Evolutionary conservation across 2,888 invertebrate species (phyloP), one percentile per base, ranked within the genome.

Genomic region (Chironomus riparius): DNA sequence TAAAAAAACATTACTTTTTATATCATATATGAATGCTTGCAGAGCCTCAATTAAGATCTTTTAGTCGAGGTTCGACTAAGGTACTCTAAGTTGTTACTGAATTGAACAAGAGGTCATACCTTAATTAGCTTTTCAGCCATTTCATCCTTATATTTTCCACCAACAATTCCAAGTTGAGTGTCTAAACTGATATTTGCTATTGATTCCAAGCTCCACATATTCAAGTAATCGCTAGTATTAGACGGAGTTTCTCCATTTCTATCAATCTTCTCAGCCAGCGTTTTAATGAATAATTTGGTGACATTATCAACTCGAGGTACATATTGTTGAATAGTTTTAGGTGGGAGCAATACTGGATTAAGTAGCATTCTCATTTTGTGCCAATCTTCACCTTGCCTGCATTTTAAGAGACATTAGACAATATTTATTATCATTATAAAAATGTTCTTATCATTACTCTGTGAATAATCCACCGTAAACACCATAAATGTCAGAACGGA

Each of bases 301-400:
- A 87, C 86, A 77, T 85, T 83, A 24, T 85, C 85, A 77, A 87
- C 82, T 6, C 81, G 83, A 12, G 85, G 83, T 5, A 84, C 81
- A 77, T 87, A 87, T 0, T 86, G 80, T 79, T 85, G 85, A 0
- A 87, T 83, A 61, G 85, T 80, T 79, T 87, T 87, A 0, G 89
- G 88, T 79, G 88, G 86, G 82, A 91, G 82, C 81, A 91, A 83
- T 28, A 88, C 85, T 76, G 88, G 88, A 80, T 90, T 90, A 0
- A 89, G 88, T 78, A 87, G 88, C 1, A 87, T 86, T n/a, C 91
- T 85, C 76, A 90, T 86, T 68, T 87, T 85, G 22, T 88, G 86
- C 91, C 91, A 91, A 78, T 87, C 82, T 18, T 87, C 89, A 0
- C 78, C 81, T 71, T 80, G 79, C 0, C 77, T 79, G 1, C 71